These are phyloP conservation scores for Caenorhabditis doughertyi DNA, from an alignment of 2,888 invertebrate species.

Conservation along the genomic window DNA sequence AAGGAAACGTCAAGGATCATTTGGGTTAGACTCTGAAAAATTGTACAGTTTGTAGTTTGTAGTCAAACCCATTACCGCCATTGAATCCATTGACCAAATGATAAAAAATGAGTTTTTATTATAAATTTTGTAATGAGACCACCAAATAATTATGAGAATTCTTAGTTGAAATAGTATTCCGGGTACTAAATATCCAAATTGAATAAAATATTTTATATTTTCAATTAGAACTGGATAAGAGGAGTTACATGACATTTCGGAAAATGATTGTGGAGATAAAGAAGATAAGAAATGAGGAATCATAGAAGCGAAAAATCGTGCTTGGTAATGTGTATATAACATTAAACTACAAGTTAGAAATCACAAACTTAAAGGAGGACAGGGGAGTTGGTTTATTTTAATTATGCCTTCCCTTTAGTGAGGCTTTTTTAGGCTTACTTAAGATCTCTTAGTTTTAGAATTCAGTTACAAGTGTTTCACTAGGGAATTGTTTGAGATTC, in stretches of 20 bases:
- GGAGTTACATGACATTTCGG: constrained; percentile 14
- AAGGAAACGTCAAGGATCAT: constrained; percentile 27
- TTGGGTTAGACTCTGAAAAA: constrained; percentile 38
- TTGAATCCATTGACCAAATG: constrained; percentile 34
- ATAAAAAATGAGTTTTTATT: constrained; percentile 38
- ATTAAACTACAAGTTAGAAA: too few relatives aligned
- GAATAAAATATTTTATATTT: constrained; percentile 41
- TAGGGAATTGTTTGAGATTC: too few relatives aligned
- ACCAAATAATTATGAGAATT: constrained; percentile 16
- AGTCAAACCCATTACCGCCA: too few relatives aligned
- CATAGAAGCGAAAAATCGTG: neutral
- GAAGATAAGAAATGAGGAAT: neutral
- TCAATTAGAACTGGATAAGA: constrained; percentile 13
- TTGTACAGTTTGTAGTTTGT: too few relatives aligned
- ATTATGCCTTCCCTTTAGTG: too few relatives aligned
- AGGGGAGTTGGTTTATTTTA: too few relatives aligned
- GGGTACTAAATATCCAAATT: constrained; percentile 29
- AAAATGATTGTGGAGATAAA: neutral
- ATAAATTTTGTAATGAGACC: constrained; percentile 4
- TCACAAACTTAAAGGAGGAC: too few relatives aligned
- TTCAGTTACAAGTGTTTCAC: too few relatives aligned
- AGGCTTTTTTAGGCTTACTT: too few relatives aligned
- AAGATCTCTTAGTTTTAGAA: too few relatives aligned
- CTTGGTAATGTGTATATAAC: too few relatives aligned
- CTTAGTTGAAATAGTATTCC: constrained; percentile 32